Evolutionary conservation across 2,797 vertebrate species (phyloP), one percentile per base, ranked within the genome.

Genomic region (Chaunax sp.): DNA sequence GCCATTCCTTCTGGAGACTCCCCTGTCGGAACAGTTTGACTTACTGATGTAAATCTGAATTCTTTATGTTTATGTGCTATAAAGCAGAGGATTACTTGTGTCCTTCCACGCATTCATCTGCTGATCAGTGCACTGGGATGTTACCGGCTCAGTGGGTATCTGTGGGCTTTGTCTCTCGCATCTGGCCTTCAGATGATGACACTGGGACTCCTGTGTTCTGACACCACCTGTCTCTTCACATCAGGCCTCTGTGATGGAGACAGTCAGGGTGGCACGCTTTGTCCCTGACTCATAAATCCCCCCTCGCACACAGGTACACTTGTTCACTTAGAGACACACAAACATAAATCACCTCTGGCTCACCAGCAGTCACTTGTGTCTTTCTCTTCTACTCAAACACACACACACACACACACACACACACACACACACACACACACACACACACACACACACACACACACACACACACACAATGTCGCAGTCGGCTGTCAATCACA

Each of bases 221-320:
- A 90, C 90, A 85, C 20, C 26, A 63, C 71, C 69, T 83, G 89
- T 91, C 90, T 81, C 77, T 75, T 90, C 81, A 43, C 76, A 90
- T 92, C 81, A 90, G 78, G 60, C 53, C 76, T 50, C 55, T 40
- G 69, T 89, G 90, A 92, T 85, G 75, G 89, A 90, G 76, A 79
- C 75, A 64, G 89, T 89, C 86, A 90, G 78, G 1, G 14, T 46
- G 64, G 78, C 75, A 72, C 61, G 51, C 75, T 82, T 85, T 75
- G 81, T 81, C 77, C 81, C 81, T 78, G 75, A 87, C 87, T 87
- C 86, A 86, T 78, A 78, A 86, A 77, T 79, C 70, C 76, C 33
- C 64, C 46, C 56, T 54, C 25, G 53, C 69, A 59, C 61, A 72
- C 57, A 44, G 33, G 58, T 30, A 16, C 16, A 1, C 40, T 14